phyloP scores from a whole-genome alignment of 1,140 invertebrate species.

The Apis laboriosa region DNA sequence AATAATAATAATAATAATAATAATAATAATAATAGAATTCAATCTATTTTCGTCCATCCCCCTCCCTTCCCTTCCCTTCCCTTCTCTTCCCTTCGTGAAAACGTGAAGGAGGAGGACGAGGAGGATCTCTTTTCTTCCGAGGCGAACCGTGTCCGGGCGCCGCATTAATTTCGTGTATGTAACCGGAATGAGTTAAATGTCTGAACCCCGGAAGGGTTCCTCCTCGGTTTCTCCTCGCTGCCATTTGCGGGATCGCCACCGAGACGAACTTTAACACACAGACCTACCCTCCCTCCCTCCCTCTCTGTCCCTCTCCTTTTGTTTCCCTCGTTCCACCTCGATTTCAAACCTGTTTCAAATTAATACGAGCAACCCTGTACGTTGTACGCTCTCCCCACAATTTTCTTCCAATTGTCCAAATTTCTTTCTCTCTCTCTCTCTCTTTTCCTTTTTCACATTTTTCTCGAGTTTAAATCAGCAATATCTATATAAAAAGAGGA shows the following conservation, averaged over 20 bases:
- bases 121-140: constrained; percentile 72
- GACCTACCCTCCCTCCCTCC: not conserved
- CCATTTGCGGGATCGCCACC: constrained; percentile 24
- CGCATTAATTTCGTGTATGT: constrained; percentile 75
- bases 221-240: not conserved
- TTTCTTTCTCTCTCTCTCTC: too few relatives aligned
- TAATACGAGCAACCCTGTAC: not conserved
- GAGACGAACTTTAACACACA: not conserved
- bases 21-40: too few relatives aligned
- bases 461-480: too few relatives aligned
- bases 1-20: too few relatives aligned
- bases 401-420: too few relatives aligned
- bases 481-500: too few relatives aligned
- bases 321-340: not conserved
- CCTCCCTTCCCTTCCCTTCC: too few relatives aligned
- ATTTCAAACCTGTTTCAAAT: not conserved
- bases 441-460: too few relatives aligned
- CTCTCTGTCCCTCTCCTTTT: not conserved
- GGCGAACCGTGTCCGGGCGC: constrained; percentile 71
- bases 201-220: constrained; percentile 35
- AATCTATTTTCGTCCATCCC: too few relatives aligned
- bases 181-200: constrained; percentile 48
- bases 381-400: too few relatives aligned
- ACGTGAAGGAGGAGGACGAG: too few relatives aligned
- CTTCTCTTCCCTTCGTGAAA: too few relatives aligned